Evolutionary conservation across 2,113 vertebrate genomes (phyloP), one percentile per base, ranked within the genome.

Genomic region (Aramus guarauna): DNA sequence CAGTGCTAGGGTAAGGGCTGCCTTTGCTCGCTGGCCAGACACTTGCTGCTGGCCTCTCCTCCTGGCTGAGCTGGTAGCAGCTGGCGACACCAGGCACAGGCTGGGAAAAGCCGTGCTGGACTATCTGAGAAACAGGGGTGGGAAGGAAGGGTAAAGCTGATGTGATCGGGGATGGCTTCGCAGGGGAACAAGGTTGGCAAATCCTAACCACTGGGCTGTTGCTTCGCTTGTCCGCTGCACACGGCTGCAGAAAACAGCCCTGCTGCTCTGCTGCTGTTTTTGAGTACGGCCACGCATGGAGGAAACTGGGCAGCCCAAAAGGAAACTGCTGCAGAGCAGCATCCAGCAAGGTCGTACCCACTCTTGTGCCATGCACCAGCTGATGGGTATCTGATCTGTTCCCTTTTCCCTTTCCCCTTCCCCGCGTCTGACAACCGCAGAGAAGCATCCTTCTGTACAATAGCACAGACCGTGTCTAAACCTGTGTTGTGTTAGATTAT

Each of bases 181-280:
- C 34, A 47, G 19, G 4, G 59, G 23, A 87, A 37, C 20, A n/a
- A 20, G 11, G 24, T 69, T 48, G 24, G 56, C n/a, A 77, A 58
- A 43, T 21, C 23, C 43, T 9, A 37, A 26, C 16, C 37, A 22
- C n/a, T 11, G 50, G 30, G 24, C 22, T 32, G 24, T 9, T 36
- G 9, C 22, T 41, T 34, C 32, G 37, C 24, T 74, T 32, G 5
- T 17, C 26, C 0, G 0, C 52, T 9, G 17, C 3, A 4, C 21
- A 19, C 0, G 1, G 32, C 36, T 62, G 52, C 36, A 45, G 69
- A 73, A 48, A 77, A 39, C 34, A 78, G 15, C 29, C 23, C 27
- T 29, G 41, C 32, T 60, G 26, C 22, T 43, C 32, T 41, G 48
- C 68, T 74, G 34, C 5, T 12, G 36, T n/a, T 76, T 93, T 34